Percentiles rank a stretch among this genome's conserved stretches.
These are phyloP conservation scores for Percopsis transmontana DNA, from an alignment of 2,113 vertebrate species.

Conservation along the genomic window DNA sequence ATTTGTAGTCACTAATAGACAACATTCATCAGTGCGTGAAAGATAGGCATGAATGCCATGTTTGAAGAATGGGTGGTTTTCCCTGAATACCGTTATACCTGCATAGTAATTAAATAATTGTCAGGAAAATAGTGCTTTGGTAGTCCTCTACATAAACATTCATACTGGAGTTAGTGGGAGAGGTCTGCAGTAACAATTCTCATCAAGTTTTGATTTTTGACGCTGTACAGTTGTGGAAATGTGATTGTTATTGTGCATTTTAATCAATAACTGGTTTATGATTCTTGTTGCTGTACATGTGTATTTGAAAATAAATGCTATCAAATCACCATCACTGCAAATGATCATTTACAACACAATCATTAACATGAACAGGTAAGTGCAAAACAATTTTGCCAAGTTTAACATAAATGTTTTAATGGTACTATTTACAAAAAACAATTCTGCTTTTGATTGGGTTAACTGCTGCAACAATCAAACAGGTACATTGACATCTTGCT, in stretches of 20 bases:
- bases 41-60: slow-evolving; percentile 20
- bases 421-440: slow-evolving; percentile 83
- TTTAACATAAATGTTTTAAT: slow-evolving; percentile 86
- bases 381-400: slow-evolving; percentile 57
- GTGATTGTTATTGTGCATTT: slow-evolving; percentile 94
- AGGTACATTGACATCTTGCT: slow-evolving; percentile 77
- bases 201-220: slow-evolving; percentile 69
- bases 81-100: neutral
- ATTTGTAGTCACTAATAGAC: slow-evolving; percentile 25
- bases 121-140: slow-evolving; percentile 1
- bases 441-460: slow-evolving; percentile 77
- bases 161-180: slow-evolving; percentile 38
- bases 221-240: slow-evolving; percentile 88
- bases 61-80: slow-evolving; percentile 1
- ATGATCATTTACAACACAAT: slow-evolving; percentile 38
- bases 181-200: slow-evolving; percentile 66
- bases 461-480: slow-evolving; percentile 80
- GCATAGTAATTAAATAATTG: neutral
- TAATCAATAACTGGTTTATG: slow-evolving; percentile 94
- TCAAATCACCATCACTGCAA: slow-evolving; percentile 56
- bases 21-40: slow-evolving; percentile 41
- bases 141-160: slow-evolving; percentile 34
- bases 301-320: slow-evolving; percentile 99
- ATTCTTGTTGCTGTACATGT: slow-evolving; percentile 93
- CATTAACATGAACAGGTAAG: slow-evolving; percentile 83